Conservation (phyloP, 1,140 invertebrate species). For the Protaetia brevitarsis region DNA sequence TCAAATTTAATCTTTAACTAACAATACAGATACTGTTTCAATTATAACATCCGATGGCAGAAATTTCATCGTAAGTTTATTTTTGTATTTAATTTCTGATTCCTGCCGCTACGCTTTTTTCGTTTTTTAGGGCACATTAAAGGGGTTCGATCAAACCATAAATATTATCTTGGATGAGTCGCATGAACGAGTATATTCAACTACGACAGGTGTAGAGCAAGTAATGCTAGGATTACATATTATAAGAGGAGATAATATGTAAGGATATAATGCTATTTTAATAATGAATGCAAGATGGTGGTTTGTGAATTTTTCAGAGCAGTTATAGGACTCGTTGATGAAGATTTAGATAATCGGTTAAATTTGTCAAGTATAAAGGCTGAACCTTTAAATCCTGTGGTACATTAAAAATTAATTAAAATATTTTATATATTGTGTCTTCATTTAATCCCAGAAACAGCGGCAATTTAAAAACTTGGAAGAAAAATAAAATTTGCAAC, state of each 20-base stretch:
- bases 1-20: too few species aligned
- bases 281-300: constrained; percentile 26
- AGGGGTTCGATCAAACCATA: constrained; percentile 97
- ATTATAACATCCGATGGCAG: constrained; percentile 93
- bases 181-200: constrained; percentile 94
- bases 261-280: constrained; percentile 54
- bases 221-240: constrained; percentile 95
- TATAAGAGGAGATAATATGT: constrained; percentile 97
- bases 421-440: constrained; percentile 7
- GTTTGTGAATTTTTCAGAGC: constrained; percentile 58
- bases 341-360: constrained; percentile 80
- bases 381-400: constrained; percentile 83
- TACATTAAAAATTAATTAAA: constrained; percentile 63
- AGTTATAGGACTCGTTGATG: constrained; percentile 88
- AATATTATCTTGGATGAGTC: constrained; percentile 97
- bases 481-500: too few species aligned
- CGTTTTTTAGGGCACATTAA: constrained; percentile 70
- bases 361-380: constrained; percentile 84
- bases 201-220: constrained; percentile 89
- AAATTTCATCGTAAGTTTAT: constrained; percentile 84
- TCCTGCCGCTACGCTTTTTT: neutral
- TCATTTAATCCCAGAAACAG: too few species aligned
- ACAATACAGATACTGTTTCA: constrained; percentile 75
- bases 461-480: too few species aligned
- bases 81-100: constrained; percentile 22